phyloP scores from a whole-genome alignment of 2,888 invertebrate species.

The Bimastos eiseni region DNA sequence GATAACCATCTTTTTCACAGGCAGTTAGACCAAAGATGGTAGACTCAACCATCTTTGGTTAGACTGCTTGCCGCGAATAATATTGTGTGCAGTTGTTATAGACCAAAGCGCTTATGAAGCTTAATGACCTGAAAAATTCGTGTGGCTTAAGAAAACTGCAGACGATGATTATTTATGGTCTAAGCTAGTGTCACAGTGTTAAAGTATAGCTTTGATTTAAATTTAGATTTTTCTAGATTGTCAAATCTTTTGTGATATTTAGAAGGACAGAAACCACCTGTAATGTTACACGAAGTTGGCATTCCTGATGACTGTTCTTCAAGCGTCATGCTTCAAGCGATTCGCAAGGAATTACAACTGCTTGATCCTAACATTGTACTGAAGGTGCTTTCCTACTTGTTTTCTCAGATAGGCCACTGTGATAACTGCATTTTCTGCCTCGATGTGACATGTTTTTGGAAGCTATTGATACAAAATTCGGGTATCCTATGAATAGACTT shows the following conservation, averaged over 20 bases:
- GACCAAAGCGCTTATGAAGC: background rate
- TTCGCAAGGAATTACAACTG: slow-evolving; percentile 22
- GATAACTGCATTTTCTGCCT: no score
- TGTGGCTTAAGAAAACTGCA: background rate
- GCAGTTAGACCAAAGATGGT: no score
- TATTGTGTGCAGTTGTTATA: background rate
- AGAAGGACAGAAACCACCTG: slow-evolving; percentile 15
- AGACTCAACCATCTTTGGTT: no score
- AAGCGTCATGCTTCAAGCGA: background rate
- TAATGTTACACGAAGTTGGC: slow-evolving; percentile 19
- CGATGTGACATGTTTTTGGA: no score
- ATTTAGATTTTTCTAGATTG: background rate
- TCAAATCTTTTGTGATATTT: background rate
- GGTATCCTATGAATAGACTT: background rate
- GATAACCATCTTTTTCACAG: no score
- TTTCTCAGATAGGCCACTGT: no score
- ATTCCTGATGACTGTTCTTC: slow-evolving; percentile 26
- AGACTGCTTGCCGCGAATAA: no score
- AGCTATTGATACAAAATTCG: background rate
- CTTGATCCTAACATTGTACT: slow-evolving; percentile 7
- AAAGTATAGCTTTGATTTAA: background rate
- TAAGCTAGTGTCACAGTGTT: background rate
- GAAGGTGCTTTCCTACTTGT: background rate
- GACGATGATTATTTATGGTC: background rate
- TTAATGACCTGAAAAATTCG: background rate